phyloP scores from a whole-genome alignment of 2,888 invertebrate species.

The Andrena hattorfiana region DNA sequence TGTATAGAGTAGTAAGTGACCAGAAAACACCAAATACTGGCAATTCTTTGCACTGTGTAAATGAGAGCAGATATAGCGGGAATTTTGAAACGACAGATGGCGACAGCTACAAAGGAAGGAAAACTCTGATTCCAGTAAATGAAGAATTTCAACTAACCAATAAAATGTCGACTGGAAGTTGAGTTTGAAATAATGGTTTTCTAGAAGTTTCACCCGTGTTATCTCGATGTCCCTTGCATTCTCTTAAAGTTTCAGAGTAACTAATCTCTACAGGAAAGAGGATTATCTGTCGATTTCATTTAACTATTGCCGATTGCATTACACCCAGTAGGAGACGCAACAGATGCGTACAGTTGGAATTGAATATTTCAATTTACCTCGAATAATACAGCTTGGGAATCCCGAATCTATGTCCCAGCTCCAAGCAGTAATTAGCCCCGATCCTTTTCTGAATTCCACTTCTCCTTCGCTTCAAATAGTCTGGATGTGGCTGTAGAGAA shows the following conservation, averaged over 20 bases:
- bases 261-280: too few species aligned
- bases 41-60: background rate
- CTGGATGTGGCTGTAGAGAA: background rate
- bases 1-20: too few species aligned
- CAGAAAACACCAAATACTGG: too few species aligned
- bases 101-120: background rate
- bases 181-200: background rate
- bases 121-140: background rate
- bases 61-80: background rate
- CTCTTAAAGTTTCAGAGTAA: background rate
- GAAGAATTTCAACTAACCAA: background rate
- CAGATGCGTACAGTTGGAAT: background rate
- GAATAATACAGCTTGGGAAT: background rate
- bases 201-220: background rate
- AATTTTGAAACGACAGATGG: conserved; percentile 15
- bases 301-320: background rate
- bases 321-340: background rate
- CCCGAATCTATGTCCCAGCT: background rate
- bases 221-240: background rate
- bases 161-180: too few species aligned
- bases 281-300: background rate
- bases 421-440: background rate
- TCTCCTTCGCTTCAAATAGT: background rate
- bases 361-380: background rate
- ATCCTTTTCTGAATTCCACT: background rate